Evolutionary conservation across 2,888 invertebrate genomes (phyloP), one percentile per base, ranked within the genome.

Genomic region (Philaethria dido): DNA sequence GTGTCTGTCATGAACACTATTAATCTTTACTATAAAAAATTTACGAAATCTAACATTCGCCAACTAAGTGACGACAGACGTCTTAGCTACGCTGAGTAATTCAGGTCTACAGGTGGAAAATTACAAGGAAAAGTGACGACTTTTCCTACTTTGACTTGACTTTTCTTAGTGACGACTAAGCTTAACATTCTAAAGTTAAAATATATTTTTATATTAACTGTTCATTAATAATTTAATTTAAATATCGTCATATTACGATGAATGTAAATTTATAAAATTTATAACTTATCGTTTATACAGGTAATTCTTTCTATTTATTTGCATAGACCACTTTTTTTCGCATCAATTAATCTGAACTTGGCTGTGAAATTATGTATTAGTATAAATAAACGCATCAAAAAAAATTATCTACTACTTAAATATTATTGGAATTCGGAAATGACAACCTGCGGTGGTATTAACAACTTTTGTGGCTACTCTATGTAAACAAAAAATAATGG

Each of bases 1-100:
- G 78, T 80, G 84, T 88, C 87, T 84, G 84, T 89, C 89, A 87
- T 73, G 81, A 86, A 69, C 73, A 84, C 84, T 85, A 89, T 89
- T 88, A 87, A 89, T 89, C 87, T 85, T 83, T 69, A 68, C 64
- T 66, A 68, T 71, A 68, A 72, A 71, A 68, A 71, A 73, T 73
- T 66, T 69, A 69, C 68, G 64, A 74, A 72, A 72, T 72, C 57
- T 69, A 66, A 70, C 65, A 72, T 72, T 71, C 64, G 64, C 66
- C 69, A 73, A 69, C 50, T 44, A 52, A 44, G 62, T 64, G 74
- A 64, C 39, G 71, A 72, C 39, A 70, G 69, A 70, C 42, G 57
- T 47, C 62, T 68, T 54, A 50, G 33, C 18, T 48, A 66, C 13
- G 29, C 36, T 60, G 59, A 60, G 36, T 57, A 57, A 64, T 64